Conservation (phyloP, 2,113 vertebrate species). For the Ptilorrhoa leucosticta region DNA sequence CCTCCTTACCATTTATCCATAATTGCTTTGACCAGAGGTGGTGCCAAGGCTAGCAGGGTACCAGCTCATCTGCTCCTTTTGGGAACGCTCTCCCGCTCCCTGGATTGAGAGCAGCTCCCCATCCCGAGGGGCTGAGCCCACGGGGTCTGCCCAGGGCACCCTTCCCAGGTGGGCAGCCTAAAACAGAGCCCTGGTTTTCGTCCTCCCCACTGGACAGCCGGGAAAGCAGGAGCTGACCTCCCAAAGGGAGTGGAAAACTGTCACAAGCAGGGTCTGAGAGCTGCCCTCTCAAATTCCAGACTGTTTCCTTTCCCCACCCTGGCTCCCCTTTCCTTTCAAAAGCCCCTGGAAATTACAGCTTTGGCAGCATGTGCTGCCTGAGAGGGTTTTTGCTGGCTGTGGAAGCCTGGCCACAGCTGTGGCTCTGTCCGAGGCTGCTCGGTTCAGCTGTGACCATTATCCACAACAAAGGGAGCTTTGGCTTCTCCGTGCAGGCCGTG, state of each 20-base stretch:
- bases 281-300: not conserved
- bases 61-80: not conserved
- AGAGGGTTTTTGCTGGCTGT: not conserved
- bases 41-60: not conserved
- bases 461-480: not conserved
- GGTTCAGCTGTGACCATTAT: not conserved
- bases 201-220: not conserved
- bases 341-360: not conserved
- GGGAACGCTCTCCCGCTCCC: not conserved
- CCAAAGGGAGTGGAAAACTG: not conserved
- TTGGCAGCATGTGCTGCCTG: not conserved
- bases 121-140: not conserved
- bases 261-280: not conserved
- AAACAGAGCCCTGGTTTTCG: not conserved
- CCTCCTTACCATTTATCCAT: fast-evolving
- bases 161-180: not conserved
- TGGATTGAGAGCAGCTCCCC: not conserved
- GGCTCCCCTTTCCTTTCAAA: not conserved
- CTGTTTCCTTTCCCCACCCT: not conserved
- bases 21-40: not conserved
- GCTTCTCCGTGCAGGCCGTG: not conserved
- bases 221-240: not conserved
- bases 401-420: not conserved
- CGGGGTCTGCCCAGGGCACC: fast-evolving
- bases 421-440: not conserved